Evolutionary conservation across 2,797 vertebrate genomes (phyloP).

Genomic region (Chromobotia macracanthus): DNA sequence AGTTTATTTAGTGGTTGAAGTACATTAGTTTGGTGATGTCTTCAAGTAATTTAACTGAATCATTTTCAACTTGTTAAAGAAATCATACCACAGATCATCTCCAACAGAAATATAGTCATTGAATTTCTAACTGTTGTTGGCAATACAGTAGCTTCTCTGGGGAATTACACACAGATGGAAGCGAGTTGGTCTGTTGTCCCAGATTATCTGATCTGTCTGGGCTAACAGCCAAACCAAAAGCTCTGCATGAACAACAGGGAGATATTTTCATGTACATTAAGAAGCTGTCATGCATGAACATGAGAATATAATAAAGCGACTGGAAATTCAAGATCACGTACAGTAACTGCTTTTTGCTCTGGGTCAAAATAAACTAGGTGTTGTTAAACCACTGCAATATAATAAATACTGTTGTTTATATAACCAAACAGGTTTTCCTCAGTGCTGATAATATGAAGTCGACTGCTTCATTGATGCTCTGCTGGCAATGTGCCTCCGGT

Average conservation of each 20-base stretch:
- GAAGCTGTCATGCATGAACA: slow-evolving; percentile 54
- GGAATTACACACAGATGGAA: slow-evolving; percentile 15
- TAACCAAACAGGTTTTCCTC: slow-evolving; percentile 82
- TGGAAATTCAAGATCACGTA: not conserved
- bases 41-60: not conserved
- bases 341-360: not conserved
- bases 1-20: not conserved
- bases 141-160: slow-evolving; percentile 8
- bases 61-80: not conserved
- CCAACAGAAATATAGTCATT: not conserved
- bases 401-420: slow-evolving; percentile 20
- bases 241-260: slow-evolving; percentile 62
- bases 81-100: not conserved
- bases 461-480: slow-evolving; percentile 85
- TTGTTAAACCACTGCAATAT: not conserved
- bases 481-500: slow-evolving; percentile 83
- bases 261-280: slow-evolving; percentile 54
- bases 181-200: slow-evolving; percentile 33
- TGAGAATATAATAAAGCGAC: not conserved
- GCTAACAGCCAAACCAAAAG: slow-evolving; percentile 56
- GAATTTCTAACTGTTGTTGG: slow-evolving; percentile 30
- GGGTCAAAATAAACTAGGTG: not conserved
- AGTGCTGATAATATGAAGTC: slow-evolving; percentile 80
- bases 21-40: not conserved
- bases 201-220: slow-evolving; percentile 61